Evolutionary conservation across 2,113 vertebrate genomes (phyloP).

Genomic region (Lamprotornis superbus): DNA sequence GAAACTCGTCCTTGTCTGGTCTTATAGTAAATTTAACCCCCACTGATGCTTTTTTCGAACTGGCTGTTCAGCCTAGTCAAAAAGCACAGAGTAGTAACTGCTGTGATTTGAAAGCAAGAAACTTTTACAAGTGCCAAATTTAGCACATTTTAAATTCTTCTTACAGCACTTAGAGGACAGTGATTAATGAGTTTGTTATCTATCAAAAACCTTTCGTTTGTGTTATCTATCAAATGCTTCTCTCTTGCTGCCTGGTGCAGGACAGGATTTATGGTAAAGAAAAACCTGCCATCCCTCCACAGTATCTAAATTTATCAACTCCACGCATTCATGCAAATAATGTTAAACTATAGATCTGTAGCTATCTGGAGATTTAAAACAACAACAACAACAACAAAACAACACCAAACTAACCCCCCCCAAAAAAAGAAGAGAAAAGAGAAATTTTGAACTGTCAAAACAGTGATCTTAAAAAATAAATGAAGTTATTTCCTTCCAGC

Average conservation of each 20-base stretch:
- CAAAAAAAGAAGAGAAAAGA: background rate
- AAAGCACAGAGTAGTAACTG: slow-evolving; percentile 44
- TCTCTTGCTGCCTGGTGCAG: slow-evolving; percentile 18
- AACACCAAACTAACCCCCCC: background rate
- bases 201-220: slow-evolving; percentile 44
- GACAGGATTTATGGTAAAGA: slow-evolving; percentile 67
- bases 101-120: slow-evolving; percentile 33
- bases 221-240: slow-evolving; percentile 71
- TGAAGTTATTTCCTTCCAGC: slow-evolving; percentile 20
- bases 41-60: background rate
- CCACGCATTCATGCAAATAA: slow-evolving; percentile 54
- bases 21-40: slow-evolving; percentile 69
- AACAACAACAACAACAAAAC: background rate
- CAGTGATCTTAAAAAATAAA: slow-evolving; percentile 21
- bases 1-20: slow-evolving; percentile 59
- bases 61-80: slow-evolving; percentile 4
- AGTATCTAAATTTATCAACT: slow-evolving; percentile 61
- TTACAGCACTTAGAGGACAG: slow-evolving; percentile 34
- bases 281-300: slow-evolving; percentile 47
- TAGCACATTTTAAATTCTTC: slow-evolving; percentile 54
- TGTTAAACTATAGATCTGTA: slow-evolving; percentile 39
- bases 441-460: slow-evolving; percentile 25
- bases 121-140: slow-evolving; percentile 14
- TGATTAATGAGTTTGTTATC: slow-evolving; percentile 69
- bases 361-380: background rate